Evolutionary conservation across 1,140 invertebrate genomes (phyloP).

Genomic region (Lepidurus arcticus): DNA sequence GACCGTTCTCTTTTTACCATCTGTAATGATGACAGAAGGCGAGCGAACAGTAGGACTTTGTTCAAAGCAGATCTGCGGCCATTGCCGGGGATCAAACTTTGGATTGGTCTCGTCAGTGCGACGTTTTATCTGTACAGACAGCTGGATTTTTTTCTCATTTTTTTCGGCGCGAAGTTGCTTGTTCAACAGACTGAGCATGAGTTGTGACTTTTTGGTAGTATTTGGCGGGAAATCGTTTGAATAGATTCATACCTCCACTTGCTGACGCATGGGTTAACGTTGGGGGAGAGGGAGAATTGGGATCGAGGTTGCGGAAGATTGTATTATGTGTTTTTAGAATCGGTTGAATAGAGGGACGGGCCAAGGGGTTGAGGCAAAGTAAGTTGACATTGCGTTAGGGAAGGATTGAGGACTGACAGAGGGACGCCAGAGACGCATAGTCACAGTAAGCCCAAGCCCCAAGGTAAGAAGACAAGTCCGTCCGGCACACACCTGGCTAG

Average conservation of each 20-base stretch:
- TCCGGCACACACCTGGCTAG: not conserved
- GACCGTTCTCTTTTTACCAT: not conserved
- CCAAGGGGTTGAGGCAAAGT: not conserved
- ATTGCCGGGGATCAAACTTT: not conserved
- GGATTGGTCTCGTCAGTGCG: not conserved
- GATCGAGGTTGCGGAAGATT: not conserved
- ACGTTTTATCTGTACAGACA: not conserved
- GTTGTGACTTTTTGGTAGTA: constrained; percentile 2
- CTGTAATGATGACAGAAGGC: constrained; percentile 21
- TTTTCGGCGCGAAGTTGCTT: not conserved
- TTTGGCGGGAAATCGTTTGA: constrained; percentile 14
- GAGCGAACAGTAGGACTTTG: not conserved
- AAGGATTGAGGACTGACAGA: not conserved
- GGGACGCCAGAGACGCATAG: not conserved
- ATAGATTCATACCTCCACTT: constrained; percentile 15
- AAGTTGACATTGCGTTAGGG: not conserved
- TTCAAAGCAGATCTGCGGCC: not conserved
- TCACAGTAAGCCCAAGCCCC: not conserved
- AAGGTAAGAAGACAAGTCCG: constrained; percentile 7
- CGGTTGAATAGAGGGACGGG: not conserved
- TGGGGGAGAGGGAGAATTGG: not conserved
- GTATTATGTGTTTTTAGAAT: not conserved
- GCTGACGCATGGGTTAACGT: not conserved
- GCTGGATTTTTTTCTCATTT: not conserved
- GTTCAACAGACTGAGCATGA: not conserved